Base-by-base conservation (phyloP, 2,113 vertebrate species). In the Siniperca chuatsi region DNA sequence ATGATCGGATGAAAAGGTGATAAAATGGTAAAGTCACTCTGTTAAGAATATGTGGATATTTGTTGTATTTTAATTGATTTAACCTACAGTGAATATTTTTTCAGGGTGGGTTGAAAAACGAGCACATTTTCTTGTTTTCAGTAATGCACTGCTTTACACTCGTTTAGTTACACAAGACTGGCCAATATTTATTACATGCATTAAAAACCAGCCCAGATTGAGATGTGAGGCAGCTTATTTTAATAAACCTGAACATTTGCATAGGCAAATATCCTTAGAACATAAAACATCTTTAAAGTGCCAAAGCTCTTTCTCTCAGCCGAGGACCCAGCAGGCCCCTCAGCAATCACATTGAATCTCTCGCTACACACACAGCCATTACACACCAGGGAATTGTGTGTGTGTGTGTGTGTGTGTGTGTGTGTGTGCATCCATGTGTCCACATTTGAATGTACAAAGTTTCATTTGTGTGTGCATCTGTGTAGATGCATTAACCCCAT, bases 201-300 rank as follows among this genome's bases (percentile, higher is more conserved):
- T 40, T 65, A 40, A 78, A 70, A 75, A 48, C 6, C 20, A 25
- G 46, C 62, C 55, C 68, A 42, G 23, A 64, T 48, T 54, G 58
- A 33, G 37, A n/a, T 40, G 48, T 68, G 64, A 78, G 54, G 61
- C 69, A 42, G 65, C 44, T 82, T 73, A 35, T 84, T 84, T 91
- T 83, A 90, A 88, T 90, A 76, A 91, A 87, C 62, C 54, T 75
- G 50, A 82, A 61, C 58, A 91, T 92, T 91, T 91, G 74, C 89
- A 92, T 90, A 71, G 18, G 44, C 80, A 89, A 92, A 92, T 83
- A 87, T 84, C 80, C 79, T 57, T 1, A 25, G 15, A 89, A 68
- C 78, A 93, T 88, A 81, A 91, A 89, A 61, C 64, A 75, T 81
- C 48, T 86, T 85, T 75, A 86, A 83, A 78, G 72, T 20, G 8